Percentiles rank a stretch among this genome's conserved stretches.
Evolutionary conservation across 1,140 invertebrate species (phyloP).

Genomic region (Nasonia giraulti): DNA sequence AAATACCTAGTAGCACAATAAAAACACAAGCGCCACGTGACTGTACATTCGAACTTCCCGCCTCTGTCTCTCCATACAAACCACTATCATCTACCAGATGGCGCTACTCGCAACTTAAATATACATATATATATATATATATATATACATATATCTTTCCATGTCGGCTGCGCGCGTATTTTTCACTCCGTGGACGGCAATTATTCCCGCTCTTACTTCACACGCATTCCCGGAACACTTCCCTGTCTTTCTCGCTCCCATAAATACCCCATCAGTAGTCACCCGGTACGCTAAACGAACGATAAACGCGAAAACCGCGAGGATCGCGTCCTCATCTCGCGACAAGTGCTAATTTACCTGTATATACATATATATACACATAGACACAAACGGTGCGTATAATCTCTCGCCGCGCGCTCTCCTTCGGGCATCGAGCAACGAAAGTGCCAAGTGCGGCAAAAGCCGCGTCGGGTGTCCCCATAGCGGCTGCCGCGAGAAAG

Average conservation of each 20-base stretch:
- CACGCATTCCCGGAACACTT: not conserved
- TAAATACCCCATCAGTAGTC: not conserved
- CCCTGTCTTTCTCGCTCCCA: not conserved
- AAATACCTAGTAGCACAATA: not conserved
- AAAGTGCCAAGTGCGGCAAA: conserved; percentile 16
- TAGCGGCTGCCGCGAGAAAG: not conserved
- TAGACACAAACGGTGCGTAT: no score
- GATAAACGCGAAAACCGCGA: no score
- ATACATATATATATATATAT: no score
- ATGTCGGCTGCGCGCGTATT: no score
- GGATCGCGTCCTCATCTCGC: no score
- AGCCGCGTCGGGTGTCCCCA: not conserved
- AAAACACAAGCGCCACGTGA: conserved; percentile 26
- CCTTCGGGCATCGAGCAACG: conserved; percentile 25
- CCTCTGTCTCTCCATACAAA: not conserved
- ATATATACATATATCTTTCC: no score
- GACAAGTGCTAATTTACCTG: no score
- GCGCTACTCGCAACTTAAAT: not conserved
- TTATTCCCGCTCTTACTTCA: not conserved
- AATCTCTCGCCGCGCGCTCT: not conserved
- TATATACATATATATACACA: no score
- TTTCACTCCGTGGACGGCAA: no score
- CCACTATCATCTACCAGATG: no score
- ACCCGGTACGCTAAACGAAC: no score
- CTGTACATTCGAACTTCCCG: not conserved